Base-by-base conservation (phyloP, 2,113 vertebrate genomes). In the Colius striatus region DNA sequence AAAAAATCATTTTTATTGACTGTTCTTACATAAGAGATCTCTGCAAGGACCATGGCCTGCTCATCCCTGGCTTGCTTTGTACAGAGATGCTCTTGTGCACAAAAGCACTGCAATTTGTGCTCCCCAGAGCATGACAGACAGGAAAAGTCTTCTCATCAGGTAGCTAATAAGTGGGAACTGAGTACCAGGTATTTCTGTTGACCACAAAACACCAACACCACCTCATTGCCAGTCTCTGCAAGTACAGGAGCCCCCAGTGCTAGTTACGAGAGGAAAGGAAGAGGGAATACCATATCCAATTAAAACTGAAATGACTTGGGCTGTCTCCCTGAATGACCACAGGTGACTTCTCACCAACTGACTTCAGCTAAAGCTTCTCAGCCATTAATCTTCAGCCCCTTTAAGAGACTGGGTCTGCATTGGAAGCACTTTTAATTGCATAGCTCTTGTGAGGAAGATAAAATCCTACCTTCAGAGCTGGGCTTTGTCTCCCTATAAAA, bases 321-420 rank as follows among this genome's bases (percentile, higher is more conserved):
- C 47, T 38, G 21, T 36, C 45, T 67, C 62, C 50, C 51, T 77
- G 48, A 75, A 62, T 9, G 26, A 84, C 41, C 48, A 84, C 43
- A 55, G 43, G 45, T 0, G 1, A 81, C 30, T 78, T 77, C 27
- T 48, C 74, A 75, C 32, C 0, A 0, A 55, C 0, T 11, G 62
- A 89, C 76, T 48, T 89, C 5, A 1, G 26, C 66, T 82, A 60
- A 89, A 51, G 76, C 43, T 75, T 68, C 86, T 78, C 45, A 72
- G 71, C 16, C 74, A 58, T 79, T 84, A 61, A 76, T 66, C 41
- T 85, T 50, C 22, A 58, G n/a, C 54, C 74, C 19, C 73, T 89
- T 68, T 14, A 78, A 36, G 66, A 41, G 41, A 63, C 45, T 38
- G 10, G 58, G 84, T 48, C 73, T 63, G 45, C 55, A 74, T 1